Evolutionary conservation across 2,888 invertebrate species (phyloP).

Genomic region (Orchesellides sinensis): DNA sequence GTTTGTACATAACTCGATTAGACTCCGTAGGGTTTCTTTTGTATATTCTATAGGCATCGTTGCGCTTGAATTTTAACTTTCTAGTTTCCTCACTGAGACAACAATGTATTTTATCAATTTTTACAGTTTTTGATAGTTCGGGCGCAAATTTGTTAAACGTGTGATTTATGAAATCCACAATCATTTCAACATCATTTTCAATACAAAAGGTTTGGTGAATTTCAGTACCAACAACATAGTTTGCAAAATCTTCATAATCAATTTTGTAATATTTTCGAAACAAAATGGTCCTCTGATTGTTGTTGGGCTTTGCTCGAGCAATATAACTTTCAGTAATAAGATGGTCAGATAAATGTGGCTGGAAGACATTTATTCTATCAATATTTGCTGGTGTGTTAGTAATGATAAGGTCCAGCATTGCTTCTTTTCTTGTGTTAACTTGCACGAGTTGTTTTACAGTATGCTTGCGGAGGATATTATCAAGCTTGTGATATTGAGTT

Average conservation of each 20-base stretch:
- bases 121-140: neutral
- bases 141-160: neutral
- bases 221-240: too few relatives aligned
- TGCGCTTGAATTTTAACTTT: neutral
- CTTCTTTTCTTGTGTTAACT: slow-evolving; percentile 1
- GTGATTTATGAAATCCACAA: too few relatives aligned
- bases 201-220: too few relatives aligned
- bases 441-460: neutral
- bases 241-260: too few relatives aligned
- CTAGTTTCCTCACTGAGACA: neutral
- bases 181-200: too few relatives aligned
- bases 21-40: too few relatives aligned
- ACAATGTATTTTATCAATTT: neutral
- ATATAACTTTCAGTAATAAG: neutral
- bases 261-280: too few relatives aligned
- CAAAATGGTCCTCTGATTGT: too few relatives aligned
- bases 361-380: neutral
- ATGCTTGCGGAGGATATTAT: neutral
- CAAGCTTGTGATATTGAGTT: neutral
- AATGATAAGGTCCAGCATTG: slow-evolving; percentile 1
- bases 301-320: neutral
- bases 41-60: neutral
- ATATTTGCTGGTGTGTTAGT: neutral
- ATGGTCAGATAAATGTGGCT: slow-evolving; percentile 6
- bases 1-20: too few relatives aligned